Percentiles rank a stretch among this genome's conserved stretches.
Conservation (phyloP, 2,113 vertebrate species). For the Ctenodactylus gundi region DNA sequence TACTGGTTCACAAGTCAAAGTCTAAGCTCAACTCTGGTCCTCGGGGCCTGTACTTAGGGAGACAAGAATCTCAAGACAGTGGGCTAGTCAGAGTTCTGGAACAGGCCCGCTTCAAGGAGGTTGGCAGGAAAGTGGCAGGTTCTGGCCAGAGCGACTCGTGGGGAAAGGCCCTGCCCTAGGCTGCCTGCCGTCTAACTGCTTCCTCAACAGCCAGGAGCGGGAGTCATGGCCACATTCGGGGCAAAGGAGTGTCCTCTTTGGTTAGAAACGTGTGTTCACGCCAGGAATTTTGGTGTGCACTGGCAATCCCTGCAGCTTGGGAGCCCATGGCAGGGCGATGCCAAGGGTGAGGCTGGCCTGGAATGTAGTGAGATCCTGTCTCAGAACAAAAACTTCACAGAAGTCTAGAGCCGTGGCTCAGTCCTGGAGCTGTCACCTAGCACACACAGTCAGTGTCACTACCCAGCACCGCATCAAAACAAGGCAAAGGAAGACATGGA, state of each 20-base stretch:
- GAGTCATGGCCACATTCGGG: neutral
- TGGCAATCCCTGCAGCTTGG: neutral
- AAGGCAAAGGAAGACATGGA: no score
- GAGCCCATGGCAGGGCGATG: neutral
- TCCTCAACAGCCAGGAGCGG: neutral
- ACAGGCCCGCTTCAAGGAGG: neutral
- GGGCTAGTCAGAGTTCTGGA: neutral
- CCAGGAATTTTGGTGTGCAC: neutral
- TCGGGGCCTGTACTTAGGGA: neutral
- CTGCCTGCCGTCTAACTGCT: no score
- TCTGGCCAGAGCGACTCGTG: neutral
- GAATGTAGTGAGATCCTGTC: neutral
- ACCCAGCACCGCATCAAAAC: no score
- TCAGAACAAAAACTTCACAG: neutral
- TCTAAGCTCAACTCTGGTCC: neutral
- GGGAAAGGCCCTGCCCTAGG: neutral
- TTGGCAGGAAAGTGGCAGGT: neutral
- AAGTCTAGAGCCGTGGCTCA: no score
- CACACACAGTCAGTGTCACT: neutral
- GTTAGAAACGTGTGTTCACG: neutral
- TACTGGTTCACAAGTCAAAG: neutral
- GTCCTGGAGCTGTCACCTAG: neutral
- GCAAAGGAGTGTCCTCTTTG: neutral
- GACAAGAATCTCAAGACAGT: neutral
- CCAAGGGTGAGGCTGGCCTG: neutral